These are phyloP conservation scores for Pinctada fucata DNA, from an alignment of 2,888 invertebrate species.

Conservation along the genomic window DNA sequence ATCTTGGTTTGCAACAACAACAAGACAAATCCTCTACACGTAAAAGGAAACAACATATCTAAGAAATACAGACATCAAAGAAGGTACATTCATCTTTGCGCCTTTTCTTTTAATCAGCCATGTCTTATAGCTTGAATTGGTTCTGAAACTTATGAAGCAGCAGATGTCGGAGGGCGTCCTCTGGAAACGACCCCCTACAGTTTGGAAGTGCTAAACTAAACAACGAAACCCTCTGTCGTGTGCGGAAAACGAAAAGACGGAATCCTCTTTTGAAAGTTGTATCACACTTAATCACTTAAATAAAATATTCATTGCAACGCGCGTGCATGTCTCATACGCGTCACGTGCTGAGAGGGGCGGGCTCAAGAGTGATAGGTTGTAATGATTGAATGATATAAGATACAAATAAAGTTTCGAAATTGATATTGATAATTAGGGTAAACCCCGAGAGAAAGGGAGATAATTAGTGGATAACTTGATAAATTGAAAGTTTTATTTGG, in stretches of 20 bases:
- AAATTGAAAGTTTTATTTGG: slow-evolving; percentile 38
- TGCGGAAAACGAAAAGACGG: slow-evolving; percentile 17
- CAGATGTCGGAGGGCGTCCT: slow-evolving; percentile 58
- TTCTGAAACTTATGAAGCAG: slow-evolving; percentile 23
- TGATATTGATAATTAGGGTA: slow-evolving; percentile 38
- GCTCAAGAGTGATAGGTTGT: slow-evolving; percentile 30
- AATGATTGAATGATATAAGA: slow-evolving; percentile 36
- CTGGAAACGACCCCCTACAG: slow-evolving; percentile 51
- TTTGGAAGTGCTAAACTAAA: slow-evolving; percentile 44
- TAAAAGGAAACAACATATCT: no score
- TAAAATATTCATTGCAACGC: slow-evolving; percentile 45
- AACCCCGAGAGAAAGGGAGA: slow-evolving; percentile 37
- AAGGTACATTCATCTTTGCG: no score
- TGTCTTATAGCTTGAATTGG: no score
- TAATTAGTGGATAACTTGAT: slow-evolving; percentile 40
- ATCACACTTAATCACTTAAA: slow-evolving; percentile 40
- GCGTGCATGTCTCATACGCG: slow-evolving; percentile 40
- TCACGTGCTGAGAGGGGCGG: slow-evolving; percentile 45
- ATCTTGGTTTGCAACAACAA: no score
- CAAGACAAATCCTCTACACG: no score
- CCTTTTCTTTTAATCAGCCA: no score
- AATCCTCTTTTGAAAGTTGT: slow-evolving; percentile 37
- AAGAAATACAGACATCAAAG: no score
- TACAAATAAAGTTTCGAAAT: slow-evolving; percentile 37
- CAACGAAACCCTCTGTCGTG: slow-evolving; percentile 34